Evolutionary conservation across 2,888 invertebrate species (phyloP).

Genomic region (Ctena decussata): DNA sequence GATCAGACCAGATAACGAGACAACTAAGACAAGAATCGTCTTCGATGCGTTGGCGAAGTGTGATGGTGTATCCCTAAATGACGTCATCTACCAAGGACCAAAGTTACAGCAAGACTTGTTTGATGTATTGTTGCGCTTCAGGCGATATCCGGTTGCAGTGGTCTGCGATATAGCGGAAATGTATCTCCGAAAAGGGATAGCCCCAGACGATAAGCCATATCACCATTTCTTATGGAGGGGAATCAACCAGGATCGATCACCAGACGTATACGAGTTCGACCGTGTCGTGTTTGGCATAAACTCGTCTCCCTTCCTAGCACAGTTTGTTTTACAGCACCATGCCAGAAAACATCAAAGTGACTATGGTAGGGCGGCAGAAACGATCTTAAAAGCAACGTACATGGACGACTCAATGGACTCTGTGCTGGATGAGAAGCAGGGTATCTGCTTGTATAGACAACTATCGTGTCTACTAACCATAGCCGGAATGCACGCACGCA

Average conservation of each 20-base stretch:
- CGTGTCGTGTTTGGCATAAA: not conserved
- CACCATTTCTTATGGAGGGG: not conserved
- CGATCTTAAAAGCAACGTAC: not conserved
- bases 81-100: conserved; percentile 52
- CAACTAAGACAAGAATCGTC: too few species aligned
- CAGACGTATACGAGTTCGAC: not conserved
- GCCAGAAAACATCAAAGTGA: not conserved
- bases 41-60: conserved; percentile 56
- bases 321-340: not conserved
- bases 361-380: not conserved
- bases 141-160: conserved; percentile 32
- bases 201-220: not conserved
- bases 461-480: not conserved
- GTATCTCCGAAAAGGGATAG: not conserved
- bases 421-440: not conserved
- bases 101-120: conserved; percentile 59
- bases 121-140: conserved; percentile 50
- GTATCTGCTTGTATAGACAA: not conserved
- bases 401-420: not conserved
- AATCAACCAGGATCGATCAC: too few species aligned
- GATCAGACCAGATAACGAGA: not conserved
- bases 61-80: conserved; percentile 38
- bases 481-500: not conserved
- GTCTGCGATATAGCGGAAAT: conserved; percentile 48
- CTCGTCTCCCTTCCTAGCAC: not conserved